phyloP scores from a whole-genome alignment of 1,140 invertebrate genomes.

The Artemia franciscana region DNA sequence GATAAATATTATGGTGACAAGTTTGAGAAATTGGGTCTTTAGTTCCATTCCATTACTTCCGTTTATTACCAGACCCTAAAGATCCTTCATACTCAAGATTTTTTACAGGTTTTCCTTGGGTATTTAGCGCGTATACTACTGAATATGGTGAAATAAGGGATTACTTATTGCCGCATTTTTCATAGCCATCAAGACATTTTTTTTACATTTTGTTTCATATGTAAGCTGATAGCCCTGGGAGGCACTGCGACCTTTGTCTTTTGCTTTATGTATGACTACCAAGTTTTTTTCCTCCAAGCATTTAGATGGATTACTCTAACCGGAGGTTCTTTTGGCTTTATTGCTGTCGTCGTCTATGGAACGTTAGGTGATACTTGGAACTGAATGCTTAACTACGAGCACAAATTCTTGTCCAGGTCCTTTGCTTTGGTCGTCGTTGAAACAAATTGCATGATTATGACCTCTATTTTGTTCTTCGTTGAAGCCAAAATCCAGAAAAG shows the following conservation, averaged over 20 bases:
- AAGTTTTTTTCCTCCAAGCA: no score
- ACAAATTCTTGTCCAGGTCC: conserved; percentile 86
- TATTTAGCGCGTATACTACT: conserved; percentile 68
- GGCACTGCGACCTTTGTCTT: no score
- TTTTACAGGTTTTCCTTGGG: conserved; percentile 68
- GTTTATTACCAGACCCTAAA: conserved; percentile 48
- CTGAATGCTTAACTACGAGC: conserved; percentile 92
- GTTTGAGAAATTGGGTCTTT: conserved; percentile 42
- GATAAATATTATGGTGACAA: conserved; percentile 49
- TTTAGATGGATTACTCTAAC: no score
- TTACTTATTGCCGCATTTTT: conserved; percentile 45
- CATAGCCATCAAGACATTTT: no score
- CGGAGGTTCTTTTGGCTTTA: conserved; percentile 48
- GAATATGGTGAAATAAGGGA: conserved; percentile 49
- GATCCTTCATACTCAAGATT: conserved; percentile 41
- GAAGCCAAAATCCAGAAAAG: conserved; percentile 53
- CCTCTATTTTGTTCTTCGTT: conserved; percentile 56
- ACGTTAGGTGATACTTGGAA: conserved; percentile 63
- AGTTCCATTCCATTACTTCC: conserved; percentile 63
- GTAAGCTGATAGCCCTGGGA: no score
- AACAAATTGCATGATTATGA: conserved; percentile 60
- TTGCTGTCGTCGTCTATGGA: conserved; percentile 78
- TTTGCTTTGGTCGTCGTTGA: conserved; percentile 64
- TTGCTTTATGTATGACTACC: no score
- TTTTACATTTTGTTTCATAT: no score